phyloP scores from a whole-genome alignment of 2,797 vertebrate species.

The Sternotherus odoratus region DNA sequence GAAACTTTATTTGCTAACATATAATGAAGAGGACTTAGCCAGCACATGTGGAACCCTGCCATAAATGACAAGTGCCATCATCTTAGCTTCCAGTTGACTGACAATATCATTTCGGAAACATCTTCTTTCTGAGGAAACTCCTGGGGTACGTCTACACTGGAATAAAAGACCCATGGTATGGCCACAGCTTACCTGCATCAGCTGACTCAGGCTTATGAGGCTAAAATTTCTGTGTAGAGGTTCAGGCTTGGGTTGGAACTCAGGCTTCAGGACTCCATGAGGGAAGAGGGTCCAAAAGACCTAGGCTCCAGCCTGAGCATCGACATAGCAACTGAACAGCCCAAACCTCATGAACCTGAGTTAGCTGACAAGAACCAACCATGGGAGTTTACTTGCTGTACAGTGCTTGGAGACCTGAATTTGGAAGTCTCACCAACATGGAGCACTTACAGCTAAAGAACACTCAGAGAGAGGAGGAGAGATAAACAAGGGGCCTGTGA shows the following conservation, averaged over 20 bases:
- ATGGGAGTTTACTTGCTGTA: not conserved
- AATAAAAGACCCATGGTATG: no score
- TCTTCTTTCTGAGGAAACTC: not conserved
- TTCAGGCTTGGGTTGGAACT: not conserved
- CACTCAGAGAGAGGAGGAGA: not conserved
- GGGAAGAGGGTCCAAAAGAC: not conserved
- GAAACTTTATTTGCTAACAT: fast-evolving
- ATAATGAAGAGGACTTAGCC: not conserved
- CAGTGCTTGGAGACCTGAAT: not conserved
- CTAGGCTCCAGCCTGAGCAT: no score
- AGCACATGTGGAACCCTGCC: fast-evolving
- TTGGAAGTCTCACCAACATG: not conserved
- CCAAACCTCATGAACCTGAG: not conserved
- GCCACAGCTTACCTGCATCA: no score
- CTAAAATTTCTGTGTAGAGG: not conserved
- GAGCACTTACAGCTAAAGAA: not conserved
- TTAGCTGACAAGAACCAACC: not conserved
- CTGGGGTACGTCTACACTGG: no score
- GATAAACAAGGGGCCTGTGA: not conserved
- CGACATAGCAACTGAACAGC: no score
- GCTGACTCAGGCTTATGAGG: not conserved
- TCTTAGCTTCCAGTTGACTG: no score
- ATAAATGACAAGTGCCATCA: no score
- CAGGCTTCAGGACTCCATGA: not conserved
- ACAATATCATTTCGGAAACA: no score